phyloP scores from a whole-genome alignment of 2,113 vertebrate genomes.

The Malurus alboscapulatus region DNA sequence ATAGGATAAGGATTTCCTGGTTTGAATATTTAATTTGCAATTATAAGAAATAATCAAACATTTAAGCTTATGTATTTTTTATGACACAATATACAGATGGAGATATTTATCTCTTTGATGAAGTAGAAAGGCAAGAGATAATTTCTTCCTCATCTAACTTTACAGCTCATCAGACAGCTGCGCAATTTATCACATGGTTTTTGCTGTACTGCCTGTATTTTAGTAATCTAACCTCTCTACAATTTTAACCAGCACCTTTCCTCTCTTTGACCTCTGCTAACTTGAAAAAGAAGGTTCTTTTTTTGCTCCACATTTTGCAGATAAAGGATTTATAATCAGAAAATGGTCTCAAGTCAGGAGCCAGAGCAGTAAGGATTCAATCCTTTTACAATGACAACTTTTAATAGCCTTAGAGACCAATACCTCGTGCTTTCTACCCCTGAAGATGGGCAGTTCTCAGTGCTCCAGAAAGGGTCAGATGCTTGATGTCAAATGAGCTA shows the following conservation, averaged over 20 bases:
- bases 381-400: background rate
- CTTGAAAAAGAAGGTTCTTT: background rate
- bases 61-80: constrained; percentile 55
- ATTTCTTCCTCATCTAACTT: constrained; percentile 50
- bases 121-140: constrained; percentile 27
- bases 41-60: constrained; percentile 54
- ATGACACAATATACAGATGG: background rate
- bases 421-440: background rate
- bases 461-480: background rate
- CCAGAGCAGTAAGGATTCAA: background rate
- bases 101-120: constrained; percentile 40
- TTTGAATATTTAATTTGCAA: constrained; percentile 56
- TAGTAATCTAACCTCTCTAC: background rate
- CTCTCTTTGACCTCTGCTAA: background rate
- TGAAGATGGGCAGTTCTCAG: background rate
- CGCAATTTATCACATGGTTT: constrained; percentile 34
- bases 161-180: constrained; percentile 44
- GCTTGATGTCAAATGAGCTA: background rate
- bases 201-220: background rate
- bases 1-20: constrained; percentile 8
- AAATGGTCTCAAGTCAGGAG: background rate
- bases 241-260: background rate
- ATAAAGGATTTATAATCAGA: background rate
- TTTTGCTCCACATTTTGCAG: background rate
- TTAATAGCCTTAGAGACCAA: background rate